Evolutionary conservation across 23 tunicate species (phyloP), one percentile per base, ranked within the genome.

Genomic region (Ciona savignyi): DNA sequence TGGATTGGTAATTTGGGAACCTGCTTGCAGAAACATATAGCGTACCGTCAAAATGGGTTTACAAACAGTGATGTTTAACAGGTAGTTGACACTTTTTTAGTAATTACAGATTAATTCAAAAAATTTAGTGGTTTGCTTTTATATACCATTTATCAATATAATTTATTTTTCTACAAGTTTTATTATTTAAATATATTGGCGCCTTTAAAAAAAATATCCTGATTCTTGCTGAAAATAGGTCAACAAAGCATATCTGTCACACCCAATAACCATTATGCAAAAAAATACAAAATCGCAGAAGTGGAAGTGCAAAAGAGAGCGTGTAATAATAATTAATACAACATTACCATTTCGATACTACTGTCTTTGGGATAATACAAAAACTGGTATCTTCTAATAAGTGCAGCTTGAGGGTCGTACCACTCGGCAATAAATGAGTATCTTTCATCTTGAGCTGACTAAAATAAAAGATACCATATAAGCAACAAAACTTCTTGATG

Each of bases 381-480:
- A 77, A 93, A 86, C 29, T 82, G 98, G 51, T 93, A 93, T 67
- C 93, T 71, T 68, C 98, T 67, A n/a, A 86, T 81, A 25, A 93
- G 71, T n/a, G 88, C 93, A 29, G 98, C 98, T 78, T 86, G 98
- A 9, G 91, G 80, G 79, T 93, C 98, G 70, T 93, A 93, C 93
- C 93, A 93, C 65, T 93, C 98, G 28, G 88, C 82, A 28, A 86
- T 81, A 74, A 93, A 93, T 23, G 79, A 62, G 33, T 81, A 81
- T 63, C 89, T 74, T 66, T 86, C 85, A 88, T 88, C 96, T 72
- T 88, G 96, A 29, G 96, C 83, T 23, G 96, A 77, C 87, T 86
- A 56, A 28, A 71, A 21, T 22, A 29, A 35, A 70, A 0, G 62
- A 0, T 9, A 73, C 27, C 51, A 73, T 73, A 19, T 73, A 19